These are phyloP conservation scores for Drosophila koepferae DNA, from an alignment of 2,888 invertebrate species.

Conservation along the genomic window DNA sequence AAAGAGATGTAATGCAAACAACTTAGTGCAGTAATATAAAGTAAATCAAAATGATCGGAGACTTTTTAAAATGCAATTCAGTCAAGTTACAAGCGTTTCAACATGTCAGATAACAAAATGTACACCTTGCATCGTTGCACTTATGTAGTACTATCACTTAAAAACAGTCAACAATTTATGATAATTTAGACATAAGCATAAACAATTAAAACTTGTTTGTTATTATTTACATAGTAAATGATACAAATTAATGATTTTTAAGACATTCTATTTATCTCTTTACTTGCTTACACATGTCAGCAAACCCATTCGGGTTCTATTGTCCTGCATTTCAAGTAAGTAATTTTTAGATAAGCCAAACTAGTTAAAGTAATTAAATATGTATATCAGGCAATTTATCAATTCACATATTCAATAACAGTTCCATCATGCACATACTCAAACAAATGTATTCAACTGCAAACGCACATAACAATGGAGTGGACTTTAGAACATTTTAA, in stretches of 20 bases:
- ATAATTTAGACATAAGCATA: not conserved
- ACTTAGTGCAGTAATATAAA: constrained; percentile 1
- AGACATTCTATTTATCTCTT: not conserved
- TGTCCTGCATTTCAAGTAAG: too few species aligned
- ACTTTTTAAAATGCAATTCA: constrained; percentile 4
- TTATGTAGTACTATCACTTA: not conserved
- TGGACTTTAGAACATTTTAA: too few species aligned
- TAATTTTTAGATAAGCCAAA: not conserved
- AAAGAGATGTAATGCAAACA: not conserved
- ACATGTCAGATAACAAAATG: not conserved
- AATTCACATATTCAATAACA: not conserved
- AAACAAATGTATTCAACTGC: not conserved
- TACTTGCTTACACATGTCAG: not conserved
- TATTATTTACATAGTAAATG: not conserved
- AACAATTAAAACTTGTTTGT: not conserved
- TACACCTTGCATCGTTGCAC: not conserved
- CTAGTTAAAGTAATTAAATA: not conserved
- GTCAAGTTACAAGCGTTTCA: not conserved
- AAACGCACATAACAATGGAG: not conserved
- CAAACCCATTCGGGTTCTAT: not conserved
- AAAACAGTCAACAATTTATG: not conserved
- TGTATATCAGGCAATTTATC: not conserved
- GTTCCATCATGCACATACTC: not conserved
- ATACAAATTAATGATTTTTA: not conserved
- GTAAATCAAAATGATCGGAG: not conserved